Evolutionary conservation across 2,888 invertebrate genomes (phyloP), one percentile per base, ranked within the genome.

Genomic region (Hedychridium roseum): DNA sequence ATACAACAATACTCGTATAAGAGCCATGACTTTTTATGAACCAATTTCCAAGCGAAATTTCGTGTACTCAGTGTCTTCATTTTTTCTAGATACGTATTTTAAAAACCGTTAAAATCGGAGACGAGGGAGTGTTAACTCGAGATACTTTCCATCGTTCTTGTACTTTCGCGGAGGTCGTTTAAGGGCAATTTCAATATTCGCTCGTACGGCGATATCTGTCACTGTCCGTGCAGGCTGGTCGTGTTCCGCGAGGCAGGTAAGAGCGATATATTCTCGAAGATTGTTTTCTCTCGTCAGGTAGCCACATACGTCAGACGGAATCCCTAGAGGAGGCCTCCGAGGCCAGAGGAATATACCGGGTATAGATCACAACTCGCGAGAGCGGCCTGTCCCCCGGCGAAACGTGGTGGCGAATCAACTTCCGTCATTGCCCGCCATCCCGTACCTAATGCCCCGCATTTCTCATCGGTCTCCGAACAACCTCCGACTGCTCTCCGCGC

Each of bases 261-360:
- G 64, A 71, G 65, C 76, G 73, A 77, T 78, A 78, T 71, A 74
- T 78, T 70, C 69, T 70, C 73, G 74, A 78, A 78, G 77, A 78
- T 78, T 78, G 78, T 78, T 78, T 78, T 77, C 76, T 76, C 78
- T 76, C 76, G 75, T 76, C 78, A 78, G 78, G 77, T 78, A 75
- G 78, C 76, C 76, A 72, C 77, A 78, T 78, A 77, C 73, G 78
- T 78, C 78, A 77, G 66, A 66, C 49, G 62, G 52, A 74, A 71
- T 75, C 78, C 73, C 74, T 57, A 31, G 70, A 69, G 76, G 50
- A 67, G 62, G 64, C 65, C 67, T 65, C 64, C 66, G 61, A 60
- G 62, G 61, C 64, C 61, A 63, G 56, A 60, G 65, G 72, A 71
- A 73, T 71, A 73, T 68, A 72, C 70, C 64, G 65, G 64, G 67